These are phyloP conservation scores for Noctua pronuba DNA, from an alignment of 2,888 invertebrate genomes.

Conservation along the genomic window DNA sequence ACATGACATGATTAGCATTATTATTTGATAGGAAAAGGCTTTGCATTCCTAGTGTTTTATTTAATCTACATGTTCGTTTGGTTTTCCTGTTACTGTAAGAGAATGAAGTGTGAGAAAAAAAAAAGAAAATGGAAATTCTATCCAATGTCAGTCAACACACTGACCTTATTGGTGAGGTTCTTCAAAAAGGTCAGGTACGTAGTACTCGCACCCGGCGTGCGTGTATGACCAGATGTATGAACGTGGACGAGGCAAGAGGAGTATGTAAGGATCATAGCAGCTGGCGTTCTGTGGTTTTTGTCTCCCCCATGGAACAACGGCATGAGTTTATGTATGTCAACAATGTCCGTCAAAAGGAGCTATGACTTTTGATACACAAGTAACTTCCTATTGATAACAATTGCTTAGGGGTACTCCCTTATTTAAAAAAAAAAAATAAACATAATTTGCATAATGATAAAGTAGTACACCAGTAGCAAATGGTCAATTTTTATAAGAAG, in stretches of 20 bases:
- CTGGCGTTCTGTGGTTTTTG: neutral
- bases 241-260: neutral
- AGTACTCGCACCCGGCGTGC: no score
- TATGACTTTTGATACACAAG: neutral
- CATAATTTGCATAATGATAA: neutral
- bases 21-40: neutral
- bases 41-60: neutral
- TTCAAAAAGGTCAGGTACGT: no score
- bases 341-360: no score
- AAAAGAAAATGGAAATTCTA: neutral
- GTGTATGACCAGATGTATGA: neutral
- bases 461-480: no score
- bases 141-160: neutral
- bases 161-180: no score
- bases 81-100: neutral
- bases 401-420: neutral
- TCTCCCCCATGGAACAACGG: neutral
- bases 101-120: neutral
- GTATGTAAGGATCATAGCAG: neutral
- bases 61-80: neutral
- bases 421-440: neutral
- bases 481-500: no score
- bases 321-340: no score
- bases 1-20: conserved; percentile 1
- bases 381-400: neutral